Conservation (phyloP, 1,140 invertebrate genomes). For the Adoxophyes honmai region DNA sequence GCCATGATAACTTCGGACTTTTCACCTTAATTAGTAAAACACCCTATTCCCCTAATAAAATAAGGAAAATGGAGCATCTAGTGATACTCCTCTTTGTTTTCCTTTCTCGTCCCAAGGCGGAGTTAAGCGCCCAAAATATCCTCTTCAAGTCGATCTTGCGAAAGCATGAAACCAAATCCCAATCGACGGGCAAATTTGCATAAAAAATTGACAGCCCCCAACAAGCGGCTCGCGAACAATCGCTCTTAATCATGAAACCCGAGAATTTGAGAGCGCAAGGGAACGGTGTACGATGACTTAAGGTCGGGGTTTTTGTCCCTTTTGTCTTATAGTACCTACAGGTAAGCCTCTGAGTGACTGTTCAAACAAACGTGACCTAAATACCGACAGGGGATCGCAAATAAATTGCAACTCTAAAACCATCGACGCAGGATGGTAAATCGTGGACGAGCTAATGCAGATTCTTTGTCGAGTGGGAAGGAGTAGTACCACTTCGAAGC, state of each 20-base stretch:
- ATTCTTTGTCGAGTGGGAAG: neutral
- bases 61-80: conserved; percentile 4
- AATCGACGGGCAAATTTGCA: conserved; percentile 34
- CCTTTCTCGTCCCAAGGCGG: neutral
- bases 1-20: too few species aligned
- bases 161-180: conserved; percentile 17
- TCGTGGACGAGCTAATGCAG: neutral
- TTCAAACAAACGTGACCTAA: conserved; percentile 10
- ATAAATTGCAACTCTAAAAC: neutral
- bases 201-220: conserved; percentile 41
- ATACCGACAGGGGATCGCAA: neutral
- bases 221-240: conserved; percentile 23
- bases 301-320: conserved; percentile 5
- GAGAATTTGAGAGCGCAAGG: conserved; percentile 16
- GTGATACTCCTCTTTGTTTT: neutral
- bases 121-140: conserved; percentile 4
- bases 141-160: neutral
- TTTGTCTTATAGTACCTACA: conserved; percentile 7
- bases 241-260: conserved; percentile 47
- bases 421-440: neutral
- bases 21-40: too few species aligned
- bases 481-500: conserved; percentile 7
- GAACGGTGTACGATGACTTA: conserved; percentile 7
- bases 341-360: conserved; percentile 4
- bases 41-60: neutral